These are phyloP conservation scores for Nothobranchius furzeri DNA, from an alignment of 2,113 vertebrate genomes.

Conservation along the genomic window DNA sequence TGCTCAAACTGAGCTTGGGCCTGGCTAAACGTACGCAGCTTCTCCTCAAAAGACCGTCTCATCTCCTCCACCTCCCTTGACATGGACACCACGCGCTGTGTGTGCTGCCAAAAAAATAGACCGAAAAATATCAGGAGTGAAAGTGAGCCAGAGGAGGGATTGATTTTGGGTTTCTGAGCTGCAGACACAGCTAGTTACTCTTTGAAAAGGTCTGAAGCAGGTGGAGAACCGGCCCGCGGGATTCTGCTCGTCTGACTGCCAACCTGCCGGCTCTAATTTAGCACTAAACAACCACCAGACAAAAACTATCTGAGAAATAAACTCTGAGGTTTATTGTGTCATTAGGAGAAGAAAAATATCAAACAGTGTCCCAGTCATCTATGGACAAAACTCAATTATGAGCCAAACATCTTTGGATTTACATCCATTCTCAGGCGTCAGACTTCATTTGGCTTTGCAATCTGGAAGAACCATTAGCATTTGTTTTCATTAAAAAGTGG, in stretches of 20 bases:
- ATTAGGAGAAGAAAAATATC: slow-evolving; percentile 6
- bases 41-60: slow-evolving; percentile 93
- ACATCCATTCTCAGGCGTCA: background rate
- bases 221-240: slow-evolving; percentile 17
- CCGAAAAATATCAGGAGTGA: background rate
- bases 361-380: background rate
- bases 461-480: slow-evolving; percentile 17
- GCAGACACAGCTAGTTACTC: slow-evolving; percentile 11
- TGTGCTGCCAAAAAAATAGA: slow-evolving; percentile 80
- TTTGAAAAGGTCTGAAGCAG: slow-evolving; percentile 23
- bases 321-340: background rate
- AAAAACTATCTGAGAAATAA: background rate
- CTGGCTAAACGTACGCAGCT: slow-evolving; percentile 87
- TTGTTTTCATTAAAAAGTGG: slow-evolving; percentile 10
- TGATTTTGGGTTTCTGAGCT: slow-evolving; percentile 27
- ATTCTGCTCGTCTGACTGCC: slow-evolving; percentile 36
- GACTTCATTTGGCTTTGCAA: slow-evolving; percentile 22
- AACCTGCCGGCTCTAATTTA: slow-evolving; percentile 33
- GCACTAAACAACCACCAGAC: slow-evolving; percentile 9
- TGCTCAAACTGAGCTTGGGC: slow-evolving; percentile 92
- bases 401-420: background rate
- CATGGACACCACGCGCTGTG: slow-evolving; percentile 95
- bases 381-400: background rate
- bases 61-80: slow-evolving; percentile 98
- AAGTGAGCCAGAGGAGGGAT: slow-evolving; percentile 11